Base-by-base conservation (phyloP, 2,797 vertebrate species). In the Platyrinchus mystaceus region DNA sequence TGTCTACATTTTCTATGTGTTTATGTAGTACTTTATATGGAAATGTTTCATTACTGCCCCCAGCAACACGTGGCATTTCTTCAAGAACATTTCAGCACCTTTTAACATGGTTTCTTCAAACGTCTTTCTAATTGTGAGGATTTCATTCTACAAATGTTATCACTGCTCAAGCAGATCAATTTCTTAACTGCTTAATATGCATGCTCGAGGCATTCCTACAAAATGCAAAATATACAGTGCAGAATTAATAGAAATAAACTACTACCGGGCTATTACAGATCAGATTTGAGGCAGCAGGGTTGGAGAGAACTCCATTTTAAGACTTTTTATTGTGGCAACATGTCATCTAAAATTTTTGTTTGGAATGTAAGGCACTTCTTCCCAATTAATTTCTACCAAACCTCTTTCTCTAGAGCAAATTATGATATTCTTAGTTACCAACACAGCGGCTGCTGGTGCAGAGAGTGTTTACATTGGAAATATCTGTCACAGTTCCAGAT, bases 41-140 rank as follows among this genome's bases (percentile, higher is more conserved):
- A 96, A 97, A 96, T 96, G 86, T 86, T 96, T 93, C 93, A 89
- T 93, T 84, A 91, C 87, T 94, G 95, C 94, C 96, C 90, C 49
- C 84, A 97, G 96, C 96, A 97, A 95, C 93, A 95, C 77, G 94
- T 96, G 97, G 92, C 93, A 96, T 95, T 96, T 95, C 95, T 91
- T 93, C 93, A 89, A 95, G 95, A 97, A 97, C 95, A 91, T 96
- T 96, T 97, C 94, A 89, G 88, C 92, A 97, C 93, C 87, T 95
- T 95, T 91, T 93, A 94, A 75, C 95, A 64, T 34, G 66, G 75
- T 91, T 95, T 79, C 92, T 97, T 96, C 96, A 95, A 93, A 96
- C 55, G 74, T 75, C 87, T 95, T 91, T 76, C 92, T 95, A 94
- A 96, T 94, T 89, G 91, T 91, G 91, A 95, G 78, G 71, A 90